Conservation (phyloP, 2,113 vertebrate genomes). For the Rafetus swinhoei region DNA sequence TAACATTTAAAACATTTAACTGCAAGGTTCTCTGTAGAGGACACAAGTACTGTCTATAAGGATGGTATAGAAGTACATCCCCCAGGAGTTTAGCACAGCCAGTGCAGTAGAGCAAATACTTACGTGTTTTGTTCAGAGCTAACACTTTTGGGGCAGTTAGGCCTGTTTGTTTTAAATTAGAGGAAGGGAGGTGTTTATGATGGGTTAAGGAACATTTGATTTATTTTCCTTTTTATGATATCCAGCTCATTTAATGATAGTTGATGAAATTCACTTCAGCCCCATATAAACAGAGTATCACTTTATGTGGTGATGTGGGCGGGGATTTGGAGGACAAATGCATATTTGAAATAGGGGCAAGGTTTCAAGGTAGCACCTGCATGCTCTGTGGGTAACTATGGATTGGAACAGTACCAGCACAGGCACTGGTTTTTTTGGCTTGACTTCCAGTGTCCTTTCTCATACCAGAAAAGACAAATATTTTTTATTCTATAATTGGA, state of each 20-base stretch:
- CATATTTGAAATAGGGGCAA: background rate
- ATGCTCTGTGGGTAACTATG: background rate
- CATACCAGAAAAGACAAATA: background rate
- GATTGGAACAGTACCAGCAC: background rate
- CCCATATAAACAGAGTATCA: background rate
- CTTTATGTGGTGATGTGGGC: background rate
- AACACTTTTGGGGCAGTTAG: background rate
- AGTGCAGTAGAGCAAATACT: background rate
- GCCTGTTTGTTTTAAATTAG: background rate
- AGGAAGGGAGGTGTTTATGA: background rate
- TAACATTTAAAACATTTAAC: too few relatives aligned
- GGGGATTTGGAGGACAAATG: background rate
- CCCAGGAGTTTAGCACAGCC: background rate
- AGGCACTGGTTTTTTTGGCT: background rate
- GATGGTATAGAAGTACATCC: background rate
- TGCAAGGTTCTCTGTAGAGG: background rate
- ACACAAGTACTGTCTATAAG: background rate
- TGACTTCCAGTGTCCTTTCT: background rate
- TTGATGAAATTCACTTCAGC: background rate
- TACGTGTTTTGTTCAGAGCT: background rate
- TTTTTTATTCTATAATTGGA: background rate
- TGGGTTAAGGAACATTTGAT: background rate
- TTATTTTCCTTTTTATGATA: background rate
- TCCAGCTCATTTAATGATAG: background rate
- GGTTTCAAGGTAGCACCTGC: background rate